Evolutionary conservation across 2,797 vertebrate species (phyloP).

Genomic region (Pseudopleuronectes americanus): DNA sequence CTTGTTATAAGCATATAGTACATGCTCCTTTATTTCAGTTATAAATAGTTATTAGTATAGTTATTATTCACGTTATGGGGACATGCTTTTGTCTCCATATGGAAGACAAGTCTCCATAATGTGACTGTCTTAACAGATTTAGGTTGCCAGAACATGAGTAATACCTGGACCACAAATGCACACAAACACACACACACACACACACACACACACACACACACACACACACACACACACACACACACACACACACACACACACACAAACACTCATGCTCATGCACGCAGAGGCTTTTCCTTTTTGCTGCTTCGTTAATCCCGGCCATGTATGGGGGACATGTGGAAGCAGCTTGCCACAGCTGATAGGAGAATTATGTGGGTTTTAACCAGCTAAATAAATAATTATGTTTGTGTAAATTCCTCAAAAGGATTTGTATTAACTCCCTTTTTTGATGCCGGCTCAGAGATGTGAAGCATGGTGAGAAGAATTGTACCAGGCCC

Average conservation of each 20-base stretch:
- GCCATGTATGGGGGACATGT: slow-evolving; percentile 78
- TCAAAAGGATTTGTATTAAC: slow-evolving; percentile 83
- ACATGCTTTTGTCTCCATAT: no score
- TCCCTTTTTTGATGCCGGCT: slow-evolving; percentile 67
- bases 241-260: slow-evolving; percentile 22
- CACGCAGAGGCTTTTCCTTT: slow-evolving; percentile 41
- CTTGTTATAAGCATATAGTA: no score
- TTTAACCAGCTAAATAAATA: slow-evolving; percentile 85
- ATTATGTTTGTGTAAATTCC: slow-evolving; percentile 84
- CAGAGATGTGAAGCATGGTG: slow-evolving; percentile 62
- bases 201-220: slow-evolving; percentile 17
- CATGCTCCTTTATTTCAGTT: no score
- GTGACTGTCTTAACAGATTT: background rate
- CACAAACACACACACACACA: slow-evolving; percentile 17
- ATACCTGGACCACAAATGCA: background rate
- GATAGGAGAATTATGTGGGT: slow-evolving; percentile 83
- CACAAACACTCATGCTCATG: slow-evolving; percentile 7
- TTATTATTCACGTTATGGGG: no score
- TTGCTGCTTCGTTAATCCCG: slow-evolving; percentile 75
- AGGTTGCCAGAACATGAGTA: background rate
- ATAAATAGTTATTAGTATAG: no score
- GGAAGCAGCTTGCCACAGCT: slow-evolving; percentile 80
- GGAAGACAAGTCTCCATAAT: background rate
- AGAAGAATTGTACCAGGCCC: slow-evolving; percentile 55
- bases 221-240: background rate